phyloP scores from a whole-genome alignment of 2,113 vertebrate genomes.

The Anguilla japonica region DNA sequence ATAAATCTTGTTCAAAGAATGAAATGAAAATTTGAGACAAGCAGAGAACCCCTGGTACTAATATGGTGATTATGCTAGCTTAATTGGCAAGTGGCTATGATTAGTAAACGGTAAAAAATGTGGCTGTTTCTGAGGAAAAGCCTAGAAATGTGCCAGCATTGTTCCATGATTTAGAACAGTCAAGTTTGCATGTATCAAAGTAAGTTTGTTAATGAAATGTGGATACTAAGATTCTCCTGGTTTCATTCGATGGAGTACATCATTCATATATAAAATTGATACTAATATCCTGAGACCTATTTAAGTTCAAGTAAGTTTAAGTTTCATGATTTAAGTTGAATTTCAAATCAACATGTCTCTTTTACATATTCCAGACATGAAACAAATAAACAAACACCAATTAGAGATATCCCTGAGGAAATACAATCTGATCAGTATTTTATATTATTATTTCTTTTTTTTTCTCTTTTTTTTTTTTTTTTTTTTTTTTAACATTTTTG shows the following conservation, averaged over 20 bases:
- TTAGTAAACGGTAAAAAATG: constrained; percentile 65
- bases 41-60: constrained; percentile 58
- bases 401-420: constrained; percentile 32
- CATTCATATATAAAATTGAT: constrained; percentile 10
- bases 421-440: constrained; percentile 31
- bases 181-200: constrained; percentile 21
- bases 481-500: neutral
- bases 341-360: neutral
- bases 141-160: constrained; percentile 24
- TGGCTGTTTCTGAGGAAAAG: constrained; percentile 33
- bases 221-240: constrained; percentile 33
- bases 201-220: constrained; percentile 28
- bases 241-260: neutral
- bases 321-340: no score
- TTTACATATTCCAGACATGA: neutral
- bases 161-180: constrained; percentile 38
- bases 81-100: constrained; percentile 60
- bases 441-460: no score
- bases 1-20: constrained; percentile 48
- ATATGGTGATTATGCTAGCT: constrained; percentile 67
- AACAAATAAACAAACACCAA: constrained; percentile 43
- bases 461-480: no score
- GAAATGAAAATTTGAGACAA: constrained; percentile 52
- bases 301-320: neutral
- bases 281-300: neutral